Base-by-base conservation (phyloP, 2,888 invertebrate genomes). In the Tenthredo scrophulariae region DNA sequence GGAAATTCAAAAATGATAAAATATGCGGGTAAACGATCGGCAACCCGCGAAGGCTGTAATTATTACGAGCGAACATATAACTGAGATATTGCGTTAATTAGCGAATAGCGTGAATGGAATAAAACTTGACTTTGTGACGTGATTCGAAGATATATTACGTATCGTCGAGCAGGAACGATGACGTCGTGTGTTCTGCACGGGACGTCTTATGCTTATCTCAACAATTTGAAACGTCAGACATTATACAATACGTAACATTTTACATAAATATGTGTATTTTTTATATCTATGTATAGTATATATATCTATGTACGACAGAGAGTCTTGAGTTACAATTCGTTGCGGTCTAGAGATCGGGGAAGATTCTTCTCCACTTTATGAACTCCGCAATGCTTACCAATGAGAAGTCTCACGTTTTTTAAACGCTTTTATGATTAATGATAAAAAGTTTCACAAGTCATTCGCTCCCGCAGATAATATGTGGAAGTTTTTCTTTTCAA, bases 51-150 rank as follows among this genome's bases (percentile, higher is more conserved):
- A 70, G 72, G 43, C 29, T 74, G 43, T 43, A 43, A 70, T 26
- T 26, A 13, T 62, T 26, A 26, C 26, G 26, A 13, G 26, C 9
- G 13, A n/a, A 26, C 13, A 43, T n/a, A 43, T 7, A 43, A 40
- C 40, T 43, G 18, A 54, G 46, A 50, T 26, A 77, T 77, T 18
- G 54, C 72, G 77, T 77, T 77, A 54, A 77, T 77, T 77, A 54
- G 33, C 54, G 29, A 77, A 50, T 54, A 50, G 18, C 46, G n/a
- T 77, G 77, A 54, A 77, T 50, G 54, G 18, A 77, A 54, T 29
- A 18, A 33, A 29, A 50, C 33, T 77, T 54, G 77, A 40, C 15
- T 50, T 33, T 33, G 33, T 77, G 46, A 77, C 77, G 54, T 18
- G 54, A 33, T 77, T 50, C 54, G 29, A 26, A 50, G 18, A 37